Evolutionary conservation across 2,113 vertebrate species (phyloP).

Genomic region (Stictonetta naevosa): DNA sequence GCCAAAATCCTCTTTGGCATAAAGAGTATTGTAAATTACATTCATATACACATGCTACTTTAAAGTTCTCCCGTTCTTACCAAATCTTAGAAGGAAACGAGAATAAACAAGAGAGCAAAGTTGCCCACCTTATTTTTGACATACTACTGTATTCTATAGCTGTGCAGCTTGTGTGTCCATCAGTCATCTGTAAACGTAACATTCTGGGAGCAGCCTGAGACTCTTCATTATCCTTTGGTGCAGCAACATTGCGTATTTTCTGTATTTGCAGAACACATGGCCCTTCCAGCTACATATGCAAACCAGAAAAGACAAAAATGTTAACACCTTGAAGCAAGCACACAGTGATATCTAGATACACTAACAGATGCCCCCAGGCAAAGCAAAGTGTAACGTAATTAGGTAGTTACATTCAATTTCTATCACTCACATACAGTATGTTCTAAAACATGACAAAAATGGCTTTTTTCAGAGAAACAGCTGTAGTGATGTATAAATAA

Average conservation of each 20-base stretch:
- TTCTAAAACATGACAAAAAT: not conserved
- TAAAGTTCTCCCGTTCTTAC: not conserved
- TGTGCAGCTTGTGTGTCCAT: slow-evolving; percentile 91
- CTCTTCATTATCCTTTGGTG: slow-evolving; percentile 94
- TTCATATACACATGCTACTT: not conserved
- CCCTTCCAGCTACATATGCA: slow-evolving; percentile 87
- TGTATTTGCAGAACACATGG: slow-evolving; percentile 96
- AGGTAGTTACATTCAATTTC: not conserved
- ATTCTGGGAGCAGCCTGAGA: slow-evolving; percentile 94
- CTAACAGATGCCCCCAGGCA: not conserved
- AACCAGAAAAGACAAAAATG: slow-evolving; percentile 32
- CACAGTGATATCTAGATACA: not conserved
- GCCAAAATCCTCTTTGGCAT: not conserved
- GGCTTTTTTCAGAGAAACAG: not conserved
- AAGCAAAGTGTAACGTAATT: not conserved
- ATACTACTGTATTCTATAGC: slow-evolving; percentile 90
- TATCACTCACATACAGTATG: not conserved
- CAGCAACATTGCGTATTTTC: slow-evolving; percentile 93
- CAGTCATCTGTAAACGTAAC: slow-evolving; percentile 97
- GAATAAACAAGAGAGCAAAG: not conserved
- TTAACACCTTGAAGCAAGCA: not conserved
- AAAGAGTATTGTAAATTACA: not conserved
- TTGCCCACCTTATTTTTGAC: slow-evolving; percentile 92
- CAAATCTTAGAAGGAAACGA: not conserved
- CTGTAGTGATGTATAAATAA: not conserved